These are phyloP conservation scores for Petaurus breviceps DNA, from an alignment of 2,113 vertebrate species.

Conservation along the genomic window DNA sequence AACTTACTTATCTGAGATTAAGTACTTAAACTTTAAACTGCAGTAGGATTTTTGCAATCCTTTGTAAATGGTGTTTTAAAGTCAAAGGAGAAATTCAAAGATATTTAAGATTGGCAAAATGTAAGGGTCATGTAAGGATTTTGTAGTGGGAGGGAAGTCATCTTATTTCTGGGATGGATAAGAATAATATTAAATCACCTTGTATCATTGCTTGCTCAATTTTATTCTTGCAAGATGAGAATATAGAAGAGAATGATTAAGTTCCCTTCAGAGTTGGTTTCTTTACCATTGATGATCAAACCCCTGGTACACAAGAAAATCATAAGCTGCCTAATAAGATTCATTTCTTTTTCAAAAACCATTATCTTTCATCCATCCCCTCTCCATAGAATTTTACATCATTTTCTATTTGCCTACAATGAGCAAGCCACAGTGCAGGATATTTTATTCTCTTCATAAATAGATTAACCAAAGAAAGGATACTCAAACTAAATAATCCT, in stretches of 20 bases:
- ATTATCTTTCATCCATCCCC: slow-evolving; percentile 31
- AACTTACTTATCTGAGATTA: background rate
- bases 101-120: background rate
- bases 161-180: slow-evolving; percentile 8
- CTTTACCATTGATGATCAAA: slow-evolving; percentile 23
- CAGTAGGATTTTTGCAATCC: background rate
- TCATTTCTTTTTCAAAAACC: background rate
- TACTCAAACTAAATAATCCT: slow-evolving; percentile 53
- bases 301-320: slow-evolving; percentile 33
- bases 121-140: background rate
- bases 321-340: slow-evolving; percentile 12
- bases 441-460: slow-evolving; percentile 74
- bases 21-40: background rate
- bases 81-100: background rate
- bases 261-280: slow-evolving; percentile 1
- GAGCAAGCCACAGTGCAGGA: slow-evolving; percentile 62
- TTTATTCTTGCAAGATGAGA: slow-evolving; percentile 16
- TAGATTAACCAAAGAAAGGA: slow-evolving; percentile 69
- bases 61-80: background rate
- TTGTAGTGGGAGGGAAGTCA: background rate
- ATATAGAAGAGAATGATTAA: slow-evolving; percentile 7
- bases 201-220: slow-evolving; percentile 6
- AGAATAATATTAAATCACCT: background rate
- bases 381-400: slow-evolving; percentile 64
- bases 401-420: slow-evolving; percentile 55